A percentile compares a stretch with the other conserved stretches of the same genome.
Conservation (phyloP, 2,888 invertebrate species). For the Ferrisia virgata region DNA sequence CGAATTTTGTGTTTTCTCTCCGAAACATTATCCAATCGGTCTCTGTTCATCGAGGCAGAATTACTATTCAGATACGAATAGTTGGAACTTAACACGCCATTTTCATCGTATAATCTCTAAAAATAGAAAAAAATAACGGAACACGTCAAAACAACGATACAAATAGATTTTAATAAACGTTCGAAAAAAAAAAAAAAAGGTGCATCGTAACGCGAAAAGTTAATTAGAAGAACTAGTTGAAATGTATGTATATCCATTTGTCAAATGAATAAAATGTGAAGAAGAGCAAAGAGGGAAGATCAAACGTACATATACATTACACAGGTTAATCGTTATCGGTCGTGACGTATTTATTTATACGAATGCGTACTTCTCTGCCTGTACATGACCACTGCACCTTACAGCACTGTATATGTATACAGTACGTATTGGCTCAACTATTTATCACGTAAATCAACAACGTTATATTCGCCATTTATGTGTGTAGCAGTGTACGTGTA, state of each 20-base stretch:
- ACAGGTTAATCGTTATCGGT: background rate
- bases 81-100: background rate
- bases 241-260: background rate
- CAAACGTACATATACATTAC: no score
- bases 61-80: background rate
- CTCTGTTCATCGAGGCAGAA: conserved; percentile 9
- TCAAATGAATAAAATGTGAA: background rate
- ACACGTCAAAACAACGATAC: background rate
- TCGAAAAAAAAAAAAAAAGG: background rate
- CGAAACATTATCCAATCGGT: conserved; percentile 8
- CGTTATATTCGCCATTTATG: background rate
- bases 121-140: no score
- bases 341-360: background rate
- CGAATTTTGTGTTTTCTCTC: conserved; percentile 28
- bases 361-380: no score
- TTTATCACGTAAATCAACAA: background rate
- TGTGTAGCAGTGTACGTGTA: no score
- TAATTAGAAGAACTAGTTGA: background rate
- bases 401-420: no score
- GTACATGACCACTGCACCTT: no score
- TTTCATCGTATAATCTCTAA: conserved; percentile 29
- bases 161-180: background rate
- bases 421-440: no score
- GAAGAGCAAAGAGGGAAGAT: background rate
- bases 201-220: background rate